Evolutionary conservation across 2,888 invertebrate genomes (phyloP), one percentile per base, ranked within the genome.

Genomic region (Lasioglossum marginatum): DNA sequence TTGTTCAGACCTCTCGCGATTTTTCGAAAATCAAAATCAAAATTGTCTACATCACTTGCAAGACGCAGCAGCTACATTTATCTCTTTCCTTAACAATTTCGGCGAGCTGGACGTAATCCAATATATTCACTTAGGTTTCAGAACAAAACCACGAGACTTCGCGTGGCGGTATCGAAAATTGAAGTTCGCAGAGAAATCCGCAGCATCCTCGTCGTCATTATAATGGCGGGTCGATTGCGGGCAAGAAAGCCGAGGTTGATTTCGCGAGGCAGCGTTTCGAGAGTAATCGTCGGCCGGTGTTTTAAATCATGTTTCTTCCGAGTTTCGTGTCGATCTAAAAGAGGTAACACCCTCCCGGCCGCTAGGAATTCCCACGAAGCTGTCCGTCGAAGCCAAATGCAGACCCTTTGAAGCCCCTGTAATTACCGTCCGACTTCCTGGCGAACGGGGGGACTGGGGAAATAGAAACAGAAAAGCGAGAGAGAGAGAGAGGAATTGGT

Each of bases 321-420:
- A 86, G 77, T 89, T 83, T 85, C 82, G 84, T 81, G 82, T 78
- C 88, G 85, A 81, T 75, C 81, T 79, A 43, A 68, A 52, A 70
- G 76, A 66, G 80, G 81, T 75, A 70, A 80, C 72, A 48, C 63
- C 77, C 81, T 78, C 78, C 83, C 79, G 60, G 75, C 77, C 84
- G 82, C 84, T 87, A 84, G 77, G 77, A 78, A 91, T 91, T 91
- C 86, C 82, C 89, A 91, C 89, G 89, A 82, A 88, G 79, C 91
- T 89, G 89, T 85, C 86, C 85, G 91, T 77, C 86, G 88, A 88
- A 88, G 85, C 87, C 89, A 88, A 86, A 89, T 85, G 85, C 86
- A 88, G 88, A 90, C 85, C 91, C 91, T 90, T 89, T 91, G 91
- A 90, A 90, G 86, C 85, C 86, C 83, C 88, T 86, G 89, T 90